Conservation (phyloP, 2,797 vertebrate species). For the Austrolebias charrua region DNA sequence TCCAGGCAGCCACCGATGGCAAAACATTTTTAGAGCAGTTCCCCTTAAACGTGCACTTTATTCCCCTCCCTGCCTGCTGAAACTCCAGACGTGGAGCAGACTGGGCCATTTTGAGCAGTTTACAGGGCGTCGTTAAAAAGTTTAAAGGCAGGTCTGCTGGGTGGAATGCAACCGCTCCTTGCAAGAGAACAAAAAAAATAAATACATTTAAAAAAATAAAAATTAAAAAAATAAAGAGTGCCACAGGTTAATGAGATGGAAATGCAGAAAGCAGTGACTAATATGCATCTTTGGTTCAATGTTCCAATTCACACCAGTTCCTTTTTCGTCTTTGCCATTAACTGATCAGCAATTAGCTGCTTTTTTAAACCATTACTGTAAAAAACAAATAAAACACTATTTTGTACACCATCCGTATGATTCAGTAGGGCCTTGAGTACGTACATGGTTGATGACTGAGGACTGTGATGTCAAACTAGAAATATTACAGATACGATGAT, state of each 20-base stretch:
- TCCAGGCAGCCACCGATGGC: slow-evolving; percentile 61
- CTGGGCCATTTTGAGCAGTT: slow-evolving; percentile 34
- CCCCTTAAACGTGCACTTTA: slow-evolving; percentile 18
- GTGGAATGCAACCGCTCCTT: slow-evolving; percentile 70
- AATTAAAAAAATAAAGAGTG: slow-evolving; percentile 38
- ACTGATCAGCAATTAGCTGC: slow-evolving; percentile 56
- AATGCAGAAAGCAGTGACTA: slow-evolving; percentile 52
- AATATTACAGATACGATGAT: slow-evolving; percentile 28
- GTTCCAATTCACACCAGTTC: slow-evolving; percentile 63
- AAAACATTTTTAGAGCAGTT: slow-evolving; percentile 67
- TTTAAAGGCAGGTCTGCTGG: slow-evolving; percentile 64
- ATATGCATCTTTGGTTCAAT: slow-evolving; percentile 76
- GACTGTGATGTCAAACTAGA: slow-evolving; percentile 43
- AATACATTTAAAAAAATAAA: slow-evolving; percentile 32
- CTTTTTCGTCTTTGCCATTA: slow-evolving; percentile 39
- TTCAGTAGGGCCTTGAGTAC: slow-evolving; percentile 59
- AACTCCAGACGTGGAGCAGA: slow-evolving; percentile 24
- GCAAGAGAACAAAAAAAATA: slow-evolving; percentile 32
- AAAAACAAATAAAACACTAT: slow-evolving; percentile 47
- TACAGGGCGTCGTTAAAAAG: slow-evolving; percentile 17
- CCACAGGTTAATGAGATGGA: slow-evolving; percentile 58
- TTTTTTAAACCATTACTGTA: slow-evolving; percentile 41
- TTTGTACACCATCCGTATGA: slow-evolving; percentile 50
- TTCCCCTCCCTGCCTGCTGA: not conserved
- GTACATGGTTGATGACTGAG: slow-evolving; percentile 41